Evolutionary conservation across 1,140 invertebrate genomes (phyloP).

Genomic region (Myzus persicae): DNA sequence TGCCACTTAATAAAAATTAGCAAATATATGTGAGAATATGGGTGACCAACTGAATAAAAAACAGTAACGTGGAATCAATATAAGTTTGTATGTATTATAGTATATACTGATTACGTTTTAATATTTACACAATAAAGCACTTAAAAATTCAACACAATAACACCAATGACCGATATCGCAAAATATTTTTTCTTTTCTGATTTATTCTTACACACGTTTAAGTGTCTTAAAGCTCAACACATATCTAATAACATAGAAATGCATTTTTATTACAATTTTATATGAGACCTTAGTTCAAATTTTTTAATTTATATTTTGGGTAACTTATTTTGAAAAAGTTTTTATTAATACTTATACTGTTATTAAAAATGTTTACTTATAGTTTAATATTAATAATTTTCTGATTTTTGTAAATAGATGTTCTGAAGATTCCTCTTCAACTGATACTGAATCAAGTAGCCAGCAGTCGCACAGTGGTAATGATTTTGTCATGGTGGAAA

Average conservation of each 20-base stretch:
- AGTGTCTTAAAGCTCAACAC: not conserved
- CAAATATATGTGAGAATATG: no score
- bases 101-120: no score
- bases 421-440: slow-evolving; percentile 64
- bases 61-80: no score
- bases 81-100: no score
- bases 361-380: not conserved
- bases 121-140: no score
- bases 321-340: not conserved
- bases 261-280: not conserved
- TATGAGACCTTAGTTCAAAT: not conserved
- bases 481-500: slow-evolving; percentile 81
- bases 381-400: not conserved
- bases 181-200: not conserved
- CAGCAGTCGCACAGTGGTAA: slow-evolving; percentile 79
- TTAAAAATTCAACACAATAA: no score
- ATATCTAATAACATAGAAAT: not conserved
- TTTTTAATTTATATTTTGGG: not conserved
- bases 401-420: slow-evolving; percentile 61
- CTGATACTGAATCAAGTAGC: slow-evolving; percentile 73
- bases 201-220: not conserved
- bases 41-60: no score
- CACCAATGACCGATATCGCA: not conserved
- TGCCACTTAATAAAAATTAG: not conserved
- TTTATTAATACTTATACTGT: not conserved